Evolutionary conservation across 2,797 vertebrate species (phyloP).

Genomic region (Fistularia commersonii): DNA sequence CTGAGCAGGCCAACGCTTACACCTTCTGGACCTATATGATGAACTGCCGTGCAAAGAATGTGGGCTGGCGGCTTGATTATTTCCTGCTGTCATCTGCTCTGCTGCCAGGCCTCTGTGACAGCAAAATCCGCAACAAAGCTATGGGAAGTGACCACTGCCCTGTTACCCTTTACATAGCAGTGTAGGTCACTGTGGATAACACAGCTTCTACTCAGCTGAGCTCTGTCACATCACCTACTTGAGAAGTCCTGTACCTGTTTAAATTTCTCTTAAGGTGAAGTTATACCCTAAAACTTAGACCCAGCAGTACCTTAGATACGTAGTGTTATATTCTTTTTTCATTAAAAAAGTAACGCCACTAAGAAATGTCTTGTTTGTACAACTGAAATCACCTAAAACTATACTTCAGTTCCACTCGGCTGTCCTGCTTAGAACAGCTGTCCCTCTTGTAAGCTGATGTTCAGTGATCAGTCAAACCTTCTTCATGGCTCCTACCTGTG

Average conservation of each 20-base stretch:
- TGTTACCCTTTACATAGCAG: constrained; percentile 81
- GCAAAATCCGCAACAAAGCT: constrained; percentile 84
- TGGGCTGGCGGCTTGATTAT: constrained; percentile 91
- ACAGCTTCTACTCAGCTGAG: not conserved
- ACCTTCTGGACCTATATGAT: constrained; percentile 98
- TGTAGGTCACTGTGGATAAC: constrained; percentile 56
- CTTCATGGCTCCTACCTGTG: constrained; percentile 6
- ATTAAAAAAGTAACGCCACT: not conserved
- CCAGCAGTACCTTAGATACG: constrained; percentile 4
- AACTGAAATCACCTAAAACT: not conserved
- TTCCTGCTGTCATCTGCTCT: constrained; percentile 83
- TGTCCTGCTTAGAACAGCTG: constrained; percentile 39
- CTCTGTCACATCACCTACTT: not conserved
- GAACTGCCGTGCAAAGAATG: constrained; percentile 85
- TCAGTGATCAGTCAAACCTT: not conserved
- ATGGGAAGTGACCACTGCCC: constrained; percentile 91
- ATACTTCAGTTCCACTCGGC: not conserved
- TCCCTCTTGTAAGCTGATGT: constrained; percentile 31
- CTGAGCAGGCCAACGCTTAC: constrained; percentile 78
- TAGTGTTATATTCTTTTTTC: constrained; percentile 8
- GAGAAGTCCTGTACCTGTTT: not conserved
- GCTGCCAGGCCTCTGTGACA: constrained; percentile 82
- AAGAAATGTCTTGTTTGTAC: not conserved
- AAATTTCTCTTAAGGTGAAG: not conserved
- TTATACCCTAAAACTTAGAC: not conserved